Base-by-base conservation (phyloP, 2,113 vertebrate species). In the Meleagris gallopavo region DNA sequence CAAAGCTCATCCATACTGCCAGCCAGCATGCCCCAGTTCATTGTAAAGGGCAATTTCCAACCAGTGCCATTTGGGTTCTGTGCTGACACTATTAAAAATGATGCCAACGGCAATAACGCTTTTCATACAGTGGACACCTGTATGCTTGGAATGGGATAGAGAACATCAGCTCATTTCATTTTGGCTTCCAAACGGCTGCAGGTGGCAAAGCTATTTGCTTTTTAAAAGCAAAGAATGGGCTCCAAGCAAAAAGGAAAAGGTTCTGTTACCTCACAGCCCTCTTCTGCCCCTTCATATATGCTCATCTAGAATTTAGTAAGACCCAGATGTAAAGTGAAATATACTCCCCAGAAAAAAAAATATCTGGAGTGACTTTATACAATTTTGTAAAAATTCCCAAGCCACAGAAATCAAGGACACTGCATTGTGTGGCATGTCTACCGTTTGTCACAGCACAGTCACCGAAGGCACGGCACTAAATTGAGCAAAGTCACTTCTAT, bases 131-230 rank as follows among this genome's bases (percentile, higher is more conserved):
- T 17, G 61, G 87, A 72, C 92, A 93, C 96, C 95, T 94, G 88
- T 27, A 48, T 74, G 61, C 57, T 57, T 95, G 96, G 95, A 96
- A 81, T 3, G 38, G 65, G 57, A 57, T 5, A 72, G 25, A n/a
- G 57, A 82, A 72, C 73, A 81, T 41, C 88, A 90, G 77, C 86
- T 92, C 90, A 3, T 86, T 65, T 69, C 70, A 10, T 27, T 86
- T 54, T 94, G 95, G 92, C 90, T 89, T 18, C 22, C 70, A 57
- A 65, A 78, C 0, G 13, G 61, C 40, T 84, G 92, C 95, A 96
- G 95, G 90, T 95, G 92, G 90, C 83, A 93, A 75, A 84, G 86
- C 66, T 88, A 19, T 84, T 75, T 75, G 52, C 86, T 86, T 48
- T 25, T 38, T 69, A 17, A 19, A 57, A 69, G 73, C 40, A 52